Conservation (phyloP, 2,797 vertebrate genomes). For the Bufotes viridis region DNA sequence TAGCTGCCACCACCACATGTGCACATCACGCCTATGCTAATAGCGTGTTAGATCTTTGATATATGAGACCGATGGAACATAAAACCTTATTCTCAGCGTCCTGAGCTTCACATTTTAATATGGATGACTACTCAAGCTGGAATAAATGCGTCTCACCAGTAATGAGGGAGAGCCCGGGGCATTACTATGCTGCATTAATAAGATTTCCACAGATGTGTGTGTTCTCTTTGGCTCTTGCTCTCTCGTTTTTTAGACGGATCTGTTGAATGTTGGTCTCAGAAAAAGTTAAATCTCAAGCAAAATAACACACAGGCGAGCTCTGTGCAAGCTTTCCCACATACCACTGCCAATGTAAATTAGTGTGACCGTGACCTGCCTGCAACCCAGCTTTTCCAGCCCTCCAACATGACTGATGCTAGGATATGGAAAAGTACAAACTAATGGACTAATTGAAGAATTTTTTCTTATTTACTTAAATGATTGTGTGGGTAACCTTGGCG, state of each 20-base stretch:
- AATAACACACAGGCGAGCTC: constrained; percentile 43
- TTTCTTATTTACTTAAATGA: constrained; percentile 34
- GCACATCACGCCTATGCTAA: not conserved
- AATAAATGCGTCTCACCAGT: constrained; percentile 28
- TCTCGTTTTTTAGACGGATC: constrained; percentile 42
- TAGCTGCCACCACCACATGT: not conserved
- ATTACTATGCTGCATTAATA: constrained; percentile 31
- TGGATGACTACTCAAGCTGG: constrained; percentile 21
- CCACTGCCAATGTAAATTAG: constrained; percentile 52
- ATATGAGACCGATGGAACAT: constrained; percentile 1
- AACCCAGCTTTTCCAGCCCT: constrained; percentile 44
- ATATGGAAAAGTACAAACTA: constrained; percentile 36
- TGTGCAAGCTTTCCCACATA: constrained; percentile 56
- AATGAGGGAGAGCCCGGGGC: constrained; percentile 21
- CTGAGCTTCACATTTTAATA: constrained; percentile 22
- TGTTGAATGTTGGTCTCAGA: constrained; percentile 52
- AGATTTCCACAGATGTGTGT: constrained; percentile 52
- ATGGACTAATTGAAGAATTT: constrained; percentile 21
- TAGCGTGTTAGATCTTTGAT: constrained; percentile 1
- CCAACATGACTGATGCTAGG: constrained; percentile 37
- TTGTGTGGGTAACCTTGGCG: constrained; percentile 41
- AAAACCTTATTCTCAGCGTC: not conserved
- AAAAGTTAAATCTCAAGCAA: constrained; percentile 45
- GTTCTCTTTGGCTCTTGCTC: constrained; percentile 37
- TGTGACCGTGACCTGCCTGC: constrained; percentile 46